phyloP scores from a whole-genome alignment of 1,140 invertebrate species.

The Monochamus saltuarius region DNA sequence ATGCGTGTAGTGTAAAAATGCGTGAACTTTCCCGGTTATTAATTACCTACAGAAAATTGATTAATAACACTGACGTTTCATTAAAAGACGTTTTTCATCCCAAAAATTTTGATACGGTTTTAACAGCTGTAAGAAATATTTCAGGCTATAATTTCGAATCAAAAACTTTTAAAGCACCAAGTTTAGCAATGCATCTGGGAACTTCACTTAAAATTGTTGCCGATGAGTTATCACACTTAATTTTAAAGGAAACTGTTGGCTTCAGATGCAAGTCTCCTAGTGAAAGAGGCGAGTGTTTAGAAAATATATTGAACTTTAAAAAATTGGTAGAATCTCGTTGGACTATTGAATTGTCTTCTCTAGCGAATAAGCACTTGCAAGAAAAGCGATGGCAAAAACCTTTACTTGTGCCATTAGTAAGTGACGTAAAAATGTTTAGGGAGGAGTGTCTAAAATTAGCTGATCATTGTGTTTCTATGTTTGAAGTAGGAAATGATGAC shows the following conservation, averaged over 20 bases:
- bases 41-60: slow-evolving; percentile 16
- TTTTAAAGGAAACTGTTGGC: slow-evolving; percentile 26
- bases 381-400: slow-evolving; percentile 36
- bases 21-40: slow-evolving; percentile 30
- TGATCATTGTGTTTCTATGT: not conserved
- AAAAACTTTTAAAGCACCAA: slow-evolving; percentile 28
- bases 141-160: slow-evolving; percentile 22
- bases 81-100: slow-evolving; percentile 26
- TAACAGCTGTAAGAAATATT: slow-evolving; percentile 22
- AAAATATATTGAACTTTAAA: slow-evolving; percentile 31
- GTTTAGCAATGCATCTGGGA: slow-evolving; percentile 29
- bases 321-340: slow-evolving; percentile 23
- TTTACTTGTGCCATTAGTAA: slow-evolving; percentile 29
- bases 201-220: slow-evolving; percentile 24
- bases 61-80: slow-evolving; percentile 18
- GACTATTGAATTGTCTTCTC: slow-evolving; percentile 27
- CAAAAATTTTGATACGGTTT: slow-evolving; percentile 26
- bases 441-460: slow-evolving; percentile 4
- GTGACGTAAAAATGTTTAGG: slow-evolving; percentile 19
- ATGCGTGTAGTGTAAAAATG: slow-evolving; percentile 28
- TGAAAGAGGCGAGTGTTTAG: slow-evolving; percentile 13
- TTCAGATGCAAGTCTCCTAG: slow-evolving; percentile 26
- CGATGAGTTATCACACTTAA: slow-evolving; percentile 25
- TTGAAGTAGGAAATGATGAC: slow-evolving; percentile 2
- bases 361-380: slow-evolving; percentile 34